Evolutionary conservation across 2,888 invertebrate species (phyloP).

Genomic region (Troides helena): DNA sequence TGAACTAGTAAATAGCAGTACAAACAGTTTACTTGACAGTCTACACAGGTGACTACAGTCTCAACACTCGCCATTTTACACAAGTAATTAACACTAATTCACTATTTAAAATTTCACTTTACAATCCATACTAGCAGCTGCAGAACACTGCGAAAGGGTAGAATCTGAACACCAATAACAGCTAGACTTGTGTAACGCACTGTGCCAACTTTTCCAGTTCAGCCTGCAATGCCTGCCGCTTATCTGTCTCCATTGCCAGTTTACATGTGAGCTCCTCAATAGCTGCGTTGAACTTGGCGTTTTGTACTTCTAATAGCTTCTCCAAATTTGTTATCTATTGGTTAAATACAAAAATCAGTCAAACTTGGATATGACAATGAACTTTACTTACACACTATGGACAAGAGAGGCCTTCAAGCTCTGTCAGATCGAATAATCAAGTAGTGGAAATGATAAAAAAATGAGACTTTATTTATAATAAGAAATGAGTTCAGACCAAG

Average conservation of each 20-base stretch:
- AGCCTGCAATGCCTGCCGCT: slow-evolving; percentile 82
- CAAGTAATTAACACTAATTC: slow-evolving; percentile 20
- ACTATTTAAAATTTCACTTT: slow-evolving; percentile 21
- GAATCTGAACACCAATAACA: neutral
- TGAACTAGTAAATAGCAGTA: slow-evolving; percentile 20
- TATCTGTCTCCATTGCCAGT: slow-evolving; percentile 82
- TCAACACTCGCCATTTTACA: slow-evolving; percentile 1
- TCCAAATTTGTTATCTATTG: slow-evolving; percentile 79
- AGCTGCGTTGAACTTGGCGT: slow-evolving; percentile 78
- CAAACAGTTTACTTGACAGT: slow-evolving; percentile 2
- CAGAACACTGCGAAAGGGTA: slow-evolving; percentile 2
- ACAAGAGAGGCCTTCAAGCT: too few relatives aligned
- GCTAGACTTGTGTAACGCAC: slow-evolving; percentile 86
- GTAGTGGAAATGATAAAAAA: too few relatives aligned
- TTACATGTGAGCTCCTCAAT: slow-evolving; percentile 83
- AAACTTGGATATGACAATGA: neutral
- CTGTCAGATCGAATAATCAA: too few relatives aligned
- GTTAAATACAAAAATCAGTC: neutral
- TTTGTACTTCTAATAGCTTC: slow-evolving; percentile 79
- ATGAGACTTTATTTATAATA: too few relatives aligned
- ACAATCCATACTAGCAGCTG: slow-evolving; percentile 12
- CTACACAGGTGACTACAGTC: neutral
- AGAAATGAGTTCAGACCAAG: too few relatives aligned
- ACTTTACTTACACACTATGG: too few relatives aligned
- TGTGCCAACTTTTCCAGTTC: slow-evolving; percentile 86